Percentiles rank a stretch among this genome's conserved stretches.
Evolutionary conservation across 2,113 vertebrate species (phyloP).

Genomic region (Lampris incognitus): DNA sequence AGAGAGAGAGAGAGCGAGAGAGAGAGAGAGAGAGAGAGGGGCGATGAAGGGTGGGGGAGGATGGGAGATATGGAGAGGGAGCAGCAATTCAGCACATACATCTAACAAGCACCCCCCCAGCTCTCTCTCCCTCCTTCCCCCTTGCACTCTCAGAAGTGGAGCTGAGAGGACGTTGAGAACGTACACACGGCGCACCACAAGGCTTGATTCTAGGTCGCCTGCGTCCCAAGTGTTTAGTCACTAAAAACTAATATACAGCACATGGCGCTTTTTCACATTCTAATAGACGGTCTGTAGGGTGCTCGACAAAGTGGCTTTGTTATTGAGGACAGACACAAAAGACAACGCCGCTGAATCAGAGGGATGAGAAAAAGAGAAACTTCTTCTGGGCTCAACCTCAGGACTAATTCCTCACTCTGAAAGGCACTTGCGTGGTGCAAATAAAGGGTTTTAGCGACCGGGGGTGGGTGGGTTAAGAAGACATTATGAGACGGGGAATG

Average conservation of each 20-base stretch:
- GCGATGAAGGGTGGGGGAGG: constrained; percentile 59
- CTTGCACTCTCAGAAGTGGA: constrained; percentile 75
- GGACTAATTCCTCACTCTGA: constrained; percentile 57
- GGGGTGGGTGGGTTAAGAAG: background rate
- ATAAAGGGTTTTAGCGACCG: background rate
- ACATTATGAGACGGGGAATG: background rate
- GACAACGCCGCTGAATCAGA: constrained; percentile 41
- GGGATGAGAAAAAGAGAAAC: constrained; percentile 54
- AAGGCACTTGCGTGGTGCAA: constrained; percentile 44
- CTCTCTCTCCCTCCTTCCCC: constrained; percentile 58
- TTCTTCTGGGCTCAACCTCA: constrained; percentile 50
- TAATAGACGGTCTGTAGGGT: constrained; percentile 75
- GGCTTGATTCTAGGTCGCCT: constrained; percentile 84
- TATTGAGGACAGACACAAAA: constrained; percentile 66
- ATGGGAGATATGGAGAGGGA: constrained; percentile 68
- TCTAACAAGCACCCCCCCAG: constrained; percentile 76
- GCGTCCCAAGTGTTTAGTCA: constrained; percentile 82
- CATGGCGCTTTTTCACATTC: constrained; percentile 76
- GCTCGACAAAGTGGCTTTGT: constrained; percentile 70
- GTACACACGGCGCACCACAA: constrained; percentile 78
- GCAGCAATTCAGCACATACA: constrained; percentile 76
- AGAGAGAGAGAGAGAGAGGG: constrained; percentile 49
- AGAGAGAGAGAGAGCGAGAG: constrained; percentile 45
- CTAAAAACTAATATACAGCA: constrained; percentile 80
- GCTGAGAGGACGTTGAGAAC: constrained; percentile 81